Evolutionary conservation across 2,113 vertebrate species (phyloP), one percentile per base, ranked within the genome.

Genomic region (Xiphophorus hellerii): DNA sequence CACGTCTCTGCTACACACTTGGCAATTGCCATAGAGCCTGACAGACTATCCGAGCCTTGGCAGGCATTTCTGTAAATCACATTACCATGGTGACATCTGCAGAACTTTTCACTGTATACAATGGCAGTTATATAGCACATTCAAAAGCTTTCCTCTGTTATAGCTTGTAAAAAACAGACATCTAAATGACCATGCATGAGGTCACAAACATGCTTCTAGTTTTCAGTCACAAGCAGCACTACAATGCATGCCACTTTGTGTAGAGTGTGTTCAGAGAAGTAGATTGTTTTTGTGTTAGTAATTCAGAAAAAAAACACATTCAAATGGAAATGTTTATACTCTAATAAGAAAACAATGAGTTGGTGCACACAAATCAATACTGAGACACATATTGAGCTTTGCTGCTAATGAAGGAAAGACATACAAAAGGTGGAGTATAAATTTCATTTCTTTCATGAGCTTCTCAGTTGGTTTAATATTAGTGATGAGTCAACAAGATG

Each of bases 11-110:
- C 83, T 79, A 73, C 87, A 88, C 76, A 75, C 81, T 83, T 81
- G 84, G 84, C 85, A 90, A 88, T 89, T 87, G 83, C 82, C 81
- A 78, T 84, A 68, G 75, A 87, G 70, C 62, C 73, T 91, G 90
- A 93, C 89, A 92, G 87, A 90, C 76, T 84, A 77, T 82, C 76
- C 69, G 42, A 72, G 81, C 80, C 39, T 70, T 86, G 90, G 80
- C 88, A 86, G 73, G 72, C 77, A 30, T 82, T 78, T 82, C 84
- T 85, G 84, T 77, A 86, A 84, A 82, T 90, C 86, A 86, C 67
- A 89, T 83, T 78, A 72, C 39, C 54, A 63, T 33, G 35, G 69
- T 88, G 84, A 89, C 82, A 90, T 86, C 69, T 80, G 80, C 73
- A 88, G 71, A 87, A 76, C 70, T 77, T 86, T 58, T 62, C 68